Evolutionary conservation across 2,113 vertebrate genomes (phyloP), one percentile per base, ranked within the genome.

Genomic region (Coryphaenoides rupestris): DNA sequence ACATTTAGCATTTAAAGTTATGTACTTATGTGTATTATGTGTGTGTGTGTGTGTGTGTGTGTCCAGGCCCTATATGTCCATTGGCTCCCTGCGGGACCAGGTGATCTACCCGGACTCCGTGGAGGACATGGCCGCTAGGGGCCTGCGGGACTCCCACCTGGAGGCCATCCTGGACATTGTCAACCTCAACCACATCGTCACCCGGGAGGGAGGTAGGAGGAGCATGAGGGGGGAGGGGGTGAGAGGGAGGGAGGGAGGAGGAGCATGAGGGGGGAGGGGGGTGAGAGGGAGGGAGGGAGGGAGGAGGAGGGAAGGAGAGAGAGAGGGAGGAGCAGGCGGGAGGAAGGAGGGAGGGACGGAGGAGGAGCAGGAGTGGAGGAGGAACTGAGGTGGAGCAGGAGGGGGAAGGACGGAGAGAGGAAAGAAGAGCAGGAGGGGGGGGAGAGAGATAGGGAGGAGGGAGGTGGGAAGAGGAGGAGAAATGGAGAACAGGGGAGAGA

Each of bases 51-150:
- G 54, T 63, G n/a, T 59, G 19, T 23, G 1, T 55, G 2, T 58
- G 81, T 62, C 49, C 76, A 99, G 96, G 81, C 97, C 97, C 2
- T 99, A 98, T 71, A 99, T 99, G 97, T 98, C 97, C 40, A 89
- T 98, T 61, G 97, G 97, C 70, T 93, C 94, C 0, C 90, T 99
- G 40, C 90, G 96, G 17, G 96, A 99, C 85, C 97, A 99, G 87
- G 97, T 99, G 50, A 98, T 98, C 80, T 99, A 99, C 81, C 96
- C 97, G 0, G 96, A 99, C 80, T 94, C 93, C 0, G 86, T 92
- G 81, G 95, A 95, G 63, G 95, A 98, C 82, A 95, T 98, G 97
- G 89, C 89, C 0, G 84, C 88, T 21, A 95, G 93, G 72, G 94
- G 95, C 53, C 90, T 93, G 68, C 85, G 86, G 19, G 96, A 99